These are phyloP conservation scores for Platerodrilus igneus DNA, from an alignment of 2,888 invertebrate genomes.

Conservation along the genomic window DNA sequence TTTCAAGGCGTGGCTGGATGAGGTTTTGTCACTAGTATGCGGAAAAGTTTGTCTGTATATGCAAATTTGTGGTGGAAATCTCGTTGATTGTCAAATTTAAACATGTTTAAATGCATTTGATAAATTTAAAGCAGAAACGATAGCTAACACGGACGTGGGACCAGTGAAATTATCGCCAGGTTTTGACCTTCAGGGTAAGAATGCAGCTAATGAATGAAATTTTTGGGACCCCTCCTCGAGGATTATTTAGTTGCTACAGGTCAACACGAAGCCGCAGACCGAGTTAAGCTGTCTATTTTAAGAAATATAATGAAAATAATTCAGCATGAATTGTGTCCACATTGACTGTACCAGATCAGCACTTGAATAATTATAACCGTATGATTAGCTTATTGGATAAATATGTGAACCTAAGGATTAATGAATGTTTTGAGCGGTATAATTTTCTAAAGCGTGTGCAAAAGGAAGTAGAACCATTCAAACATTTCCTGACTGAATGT, in stretches of 20 bases:
- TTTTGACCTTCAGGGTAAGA: conserved; percentile 27
- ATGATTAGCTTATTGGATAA: conserved; percentile 17
- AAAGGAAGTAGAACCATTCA: conserved; percentile 28
- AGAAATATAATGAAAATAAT: conserved; percentile 25
- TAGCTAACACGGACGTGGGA: no score
- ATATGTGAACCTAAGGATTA: conserved; percentile 29
- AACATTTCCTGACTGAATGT: conserved; percentile 29
- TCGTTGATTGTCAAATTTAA: no score
- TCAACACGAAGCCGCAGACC: conserved; percentile 21
- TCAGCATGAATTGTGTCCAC: conserved; percentile 25
- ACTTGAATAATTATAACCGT: conserved; percentile 14
- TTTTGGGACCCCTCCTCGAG: conserved; percentile 26
- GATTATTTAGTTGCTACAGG: conserved; percentile 18
- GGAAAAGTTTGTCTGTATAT: no score
- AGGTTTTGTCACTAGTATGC: no score
- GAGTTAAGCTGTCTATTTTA: conserved; percentile 25
- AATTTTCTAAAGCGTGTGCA: conserved; percentile 26
- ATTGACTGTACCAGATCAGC: conserved; percentile 1
- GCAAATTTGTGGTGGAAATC: no score
- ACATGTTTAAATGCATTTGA: no score
- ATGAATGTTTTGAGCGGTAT: conserved; percentile 29
- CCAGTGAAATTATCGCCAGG: no score
- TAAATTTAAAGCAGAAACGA: no score
- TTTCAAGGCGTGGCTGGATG: no score
- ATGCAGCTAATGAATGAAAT: conserved; percentile 29